A percentile compares a stretch with the other conserved stretches of the same genome.
Conservation (phyloP, 2,888 invertebrate genomes). For the Xanthorhoe designata region DNA sequence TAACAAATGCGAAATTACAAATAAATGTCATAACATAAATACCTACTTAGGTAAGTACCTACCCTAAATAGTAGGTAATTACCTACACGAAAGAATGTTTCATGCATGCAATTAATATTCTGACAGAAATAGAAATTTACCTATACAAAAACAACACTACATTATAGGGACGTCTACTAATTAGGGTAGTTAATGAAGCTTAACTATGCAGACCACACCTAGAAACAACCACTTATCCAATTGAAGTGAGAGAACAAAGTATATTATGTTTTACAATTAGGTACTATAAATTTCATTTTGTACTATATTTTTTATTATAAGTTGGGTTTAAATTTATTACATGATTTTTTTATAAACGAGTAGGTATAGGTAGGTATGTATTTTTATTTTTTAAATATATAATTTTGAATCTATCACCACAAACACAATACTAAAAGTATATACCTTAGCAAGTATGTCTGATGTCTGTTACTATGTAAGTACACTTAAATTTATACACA, state of each 20-base stretch:
- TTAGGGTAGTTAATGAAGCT: slow-evolving; percentile 4
- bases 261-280: background rate
- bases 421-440: background rate
- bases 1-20: background rate
- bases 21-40: background rate
- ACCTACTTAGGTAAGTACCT: no score
- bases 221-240: slow-evolving; percentile 10
- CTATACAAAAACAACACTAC: background rate
- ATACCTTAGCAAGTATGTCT: background rate
- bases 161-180: slow-evolving; percentile 8
- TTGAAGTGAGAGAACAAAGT: background rate
- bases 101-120: background rate
- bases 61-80: no score
- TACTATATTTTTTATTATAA: slow-evolving; percentile 6
- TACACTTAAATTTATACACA: slow-evolving; percentile 8
- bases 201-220: slow-evolving; percentile 12
- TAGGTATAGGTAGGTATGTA: no score
- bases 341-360: no score
- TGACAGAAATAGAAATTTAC: background rate
- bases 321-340: no score
- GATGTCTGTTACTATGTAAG: background rate
- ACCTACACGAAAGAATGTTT: background rate
- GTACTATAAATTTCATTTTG: slow-evolving; percentile 8
- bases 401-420: background rate
- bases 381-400: background rate